Conservation (phyloP, 2,797 vertebrate species). For the Apogon hyalosoma region DNA sequence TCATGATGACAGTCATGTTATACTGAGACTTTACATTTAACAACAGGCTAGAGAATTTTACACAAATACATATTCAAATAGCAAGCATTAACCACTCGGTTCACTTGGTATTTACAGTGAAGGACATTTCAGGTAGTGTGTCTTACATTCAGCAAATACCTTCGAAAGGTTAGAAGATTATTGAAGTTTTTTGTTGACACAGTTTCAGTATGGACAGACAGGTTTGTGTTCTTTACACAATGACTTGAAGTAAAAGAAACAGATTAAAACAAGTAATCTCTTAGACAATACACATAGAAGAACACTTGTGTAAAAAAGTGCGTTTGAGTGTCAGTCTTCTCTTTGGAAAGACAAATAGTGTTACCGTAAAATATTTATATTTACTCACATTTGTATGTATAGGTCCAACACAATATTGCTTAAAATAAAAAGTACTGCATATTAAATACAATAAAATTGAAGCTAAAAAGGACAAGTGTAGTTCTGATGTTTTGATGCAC, state of each 20-base stretch:
- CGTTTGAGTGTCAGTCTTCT: constrained; percentile 34
- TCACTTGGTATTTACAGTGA: constrained; percentile 19
- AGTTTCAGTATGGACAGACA: constrained; percentile 7
- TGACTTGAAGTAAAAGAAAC: not conserved
- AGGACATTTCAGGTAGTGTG: constrained; percentile 24
- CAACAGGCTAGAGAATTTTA: constrained; percentile 11
- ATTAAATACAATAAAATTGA: constrained; percentile 16
- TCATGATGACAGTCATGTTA: constrained; percentile 22
- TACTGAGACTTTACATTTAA: constrained; percentile 30
- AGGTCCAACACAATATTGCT: constrained; percentile 17
- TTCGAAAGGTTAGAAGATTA: constrained; percentile 22
- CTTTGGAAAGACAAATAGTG: constrained; percentile 23
- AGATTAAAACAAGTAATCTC: constrained; percentile 36
- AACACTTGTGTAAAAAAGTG: constrained; percentile 57
- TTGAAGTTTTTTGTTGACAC: constrained; percentile 19
- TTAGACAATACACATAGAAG: constrained; percentile 22
- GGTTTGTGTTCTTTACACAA: constrained; percentile 24
- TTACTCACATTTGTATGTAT: constrained; percentile 32
- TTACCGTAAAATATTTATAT: constrained; percentile 16
- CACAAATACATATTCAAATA: constrained; percentile 26
- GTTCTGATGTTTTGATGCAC: not conserved
- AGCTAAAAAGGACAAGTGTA: not conserved
- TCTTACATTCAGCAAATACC: constrained; percentile 25
- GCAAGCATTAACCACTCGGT: constrained; percentile 20
- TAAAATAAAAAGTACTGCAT: constrained; percentile 36